phyloP scores from a whole-genome alignment of 2,113 vertebrate species.

The Gopherus evgoodei region DNA sequence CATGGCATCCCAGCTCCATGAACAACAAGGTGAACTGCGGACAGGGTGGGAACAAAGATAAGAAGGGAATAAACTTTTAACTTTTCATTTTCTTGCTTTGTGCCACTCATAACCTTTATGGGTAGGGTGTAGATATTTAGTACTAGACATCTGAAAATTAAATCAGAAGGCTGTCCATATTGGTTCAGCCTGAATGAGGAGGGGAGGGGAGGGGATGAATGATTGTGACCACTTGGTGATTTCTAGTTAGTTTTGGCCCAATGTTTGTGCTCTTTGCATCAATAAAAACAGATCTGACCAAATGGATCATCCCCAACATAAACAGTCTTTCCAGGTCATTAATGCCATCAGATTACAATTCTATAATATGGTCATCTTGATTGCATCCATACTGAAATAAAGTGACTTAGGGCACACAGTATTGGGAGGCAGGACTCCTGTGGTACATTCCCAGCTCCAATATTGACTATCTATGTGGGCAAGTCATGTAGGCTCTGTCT shows the following conservation, averaged over 20 bases:
- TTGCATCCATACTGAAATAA: not conserved
- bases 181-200: not conserved
- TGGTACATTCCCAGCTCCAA: not conserved
- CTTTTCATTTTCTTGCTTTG: not conserved
- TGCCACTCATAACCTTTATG: not conserved
- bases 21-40: not conserved
- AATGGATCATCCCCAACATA: not conserved
- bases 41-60: not conserved
- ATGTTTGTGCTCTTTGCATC: not conserved
- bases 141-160: not conserved
- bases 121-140: constrained; percentile 20
- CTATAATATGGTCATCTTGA: not conserved
- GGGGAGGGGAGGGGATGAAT: not conserved
- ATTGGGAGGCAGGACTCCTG: not conserved
- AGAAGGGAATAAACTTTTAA: not conserved
- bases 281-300: not conserved
- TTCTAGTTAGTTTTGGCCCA: not conserved
- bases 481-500: not conserved
- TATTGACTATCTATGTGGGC: too few relatives aligned
- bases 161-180: not conserved
- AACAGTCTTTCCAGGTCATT: not conserved
- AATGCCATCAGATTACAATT: not conserved
- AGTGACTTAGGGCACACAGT: fast-evolving
- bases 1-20: fast-evolving
- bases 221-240: not conserved